Percentiles rank a stretch among this genome's conserved stretches.
Evolutionary conservation across 2,797 vertebrate species (phyloP).

Genomic region (Rousettus madagascariensis): DNA sequence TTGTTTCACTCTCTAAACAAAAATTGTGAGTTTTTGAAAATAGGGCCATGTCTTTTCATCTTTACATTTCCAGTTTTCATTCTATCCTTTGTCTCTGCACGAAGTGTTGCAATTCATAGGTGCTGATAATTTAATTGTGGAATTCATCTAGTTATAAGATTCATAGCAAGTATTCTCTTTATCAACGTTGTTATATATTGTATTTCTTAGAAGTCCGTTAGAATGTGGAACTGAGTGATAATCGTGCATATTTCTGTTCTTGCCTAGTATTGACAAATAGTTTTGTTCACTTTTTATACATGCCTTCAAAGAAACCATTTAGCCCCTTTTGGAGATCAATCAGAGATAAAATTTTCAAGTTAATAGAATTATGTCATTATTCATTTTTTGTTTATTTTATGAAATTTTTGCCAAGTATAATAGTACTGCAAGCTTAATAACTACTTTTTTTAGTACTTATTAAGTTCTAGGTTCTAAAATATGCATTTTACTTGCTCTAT

Average conservation of each 20-base stretch:
- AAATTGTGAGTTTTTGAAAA: not conserved
- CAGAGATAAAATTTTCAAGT: not conserved
- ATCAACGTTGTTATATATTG: not conserved
- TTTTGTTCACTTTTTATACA: slow-evolving; percentile 40
- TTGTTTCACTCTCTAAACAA: not conserved
- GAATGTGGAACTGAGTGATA: slow-evolving; percentile 12
- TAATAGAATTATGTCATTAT: not conserved
- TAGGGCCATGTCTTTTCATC: not conserved
- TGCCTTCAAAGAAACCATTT: not conserved
- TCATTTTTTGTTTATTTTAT: not conserved
- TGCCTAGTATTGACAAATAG: not conserved
- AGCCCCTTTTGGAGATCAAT: not conserved
- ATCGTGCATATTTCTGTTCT: slow-evolving; percentile 55
- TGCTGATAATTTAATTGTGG: not conserved
- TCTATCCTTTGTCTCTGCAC: not conserved
- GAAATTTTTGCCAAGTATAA: not conserved
- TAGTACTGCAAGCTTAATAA: not conserved
- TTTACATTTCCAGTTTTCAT: not conserved
- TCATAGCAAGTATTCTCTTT: slow-evolving; percentile 24
- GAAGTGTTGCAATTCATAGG: not conserved
- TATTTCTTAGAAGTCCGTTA: slow-evolving; percentile 33
- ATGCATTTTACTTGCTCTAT: not conserved
- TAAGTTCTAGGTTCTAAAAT: not conserved
- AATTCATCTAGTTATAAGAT: not conserved
- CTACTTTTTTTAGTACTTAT: not conserved